Conservation (phyloP, 2,113 vertebrate species). For the Mobula birostris region DNA sequence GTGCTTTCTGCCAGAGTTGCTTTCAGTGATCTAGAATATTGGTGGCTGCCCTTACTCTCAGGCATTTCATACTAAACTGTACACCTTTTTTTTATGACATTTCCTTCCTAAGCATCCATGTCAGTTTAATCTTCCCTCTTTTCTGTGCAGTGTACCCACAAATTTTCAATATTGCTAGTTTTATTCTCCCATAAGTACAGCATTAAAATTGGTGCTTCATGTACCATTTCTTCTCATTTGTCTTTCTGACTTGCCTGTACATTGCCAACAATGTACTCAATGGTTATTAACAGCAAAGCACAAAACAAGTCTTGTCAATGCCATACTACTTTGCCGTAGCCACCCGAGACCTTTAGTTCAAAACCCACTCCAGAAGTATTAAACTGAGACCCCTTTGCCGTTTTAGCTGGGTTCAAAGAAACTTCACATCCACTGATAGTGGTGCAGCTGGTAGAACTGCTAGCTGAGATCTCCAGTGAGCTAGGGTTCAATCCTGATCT, state of each 20-base stretch:
- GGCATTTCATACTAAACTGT: neutral
- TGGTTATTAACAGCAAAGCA: neutral
- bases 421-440: too few relatives aligned
- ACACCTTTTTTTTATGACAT: slow-evolving; percentile 9
- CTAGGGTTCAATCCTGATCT: too few relatives aligned
- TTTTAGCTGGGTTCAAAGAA: neutral
- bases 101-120: neutral
- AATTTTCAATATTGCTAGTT: neutral
- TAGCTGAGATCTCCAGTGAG: too few relatives aligned
- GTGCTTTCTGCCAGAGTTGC: neutral
- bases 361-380: neutral
- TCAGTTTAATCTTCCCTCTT: slow-evolving; percentile 8
- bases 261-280: too few relatives aligned
- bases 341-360: too few relatives aligned
- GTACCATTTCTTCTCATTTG: neutral
- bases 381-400: neutral
- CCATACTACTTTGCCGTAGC: too few relatives aligned
- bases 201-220: neutral
- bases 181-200: neutral
- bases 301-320: too few relatives aligned
- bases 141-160: neutral
- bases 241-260: neutral
- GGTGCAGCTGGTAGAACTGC: too few relatives aligned
- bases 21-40: neutral
- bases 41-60: neutral